A percentile compares a stretch with the other conserved stretches of the same genome.
phyloP scores from a whole-genome alignment of 2,113 vertebrate genomes.

The Arenaria interpres region DNA sequence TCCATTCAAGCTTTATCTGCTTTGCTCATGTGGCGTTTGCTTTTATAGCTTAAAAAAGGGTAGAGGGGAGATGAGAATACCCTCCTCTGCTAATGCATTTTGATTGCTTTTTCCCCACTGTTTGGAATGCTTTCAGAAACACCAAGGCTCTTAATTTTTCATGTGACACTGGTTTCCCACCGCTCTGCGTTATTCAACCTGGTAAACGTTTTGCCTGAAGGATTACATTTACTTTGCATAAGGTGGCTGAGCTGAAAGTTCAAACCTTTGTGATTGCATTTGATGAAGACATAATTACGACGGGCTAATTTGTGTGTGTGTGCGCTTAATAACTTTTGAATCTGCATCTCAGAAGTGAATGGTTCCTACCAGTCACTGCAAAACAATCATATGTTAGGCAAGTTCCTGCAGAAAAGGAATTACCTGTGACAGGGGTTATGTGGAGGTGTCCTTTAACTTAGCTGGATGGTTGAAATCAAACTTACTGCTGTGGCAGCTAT shows the following conservation, averaged over 20 bases:
- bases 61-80: neutral
- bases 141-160: slow-evolving; percentile 13
- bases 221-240: neutral
- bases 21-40: neutral
- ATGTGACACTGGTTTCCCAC: slow-evolving; percentile 19
- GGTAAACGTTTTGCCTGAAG: slow-evolving; percentile 7
- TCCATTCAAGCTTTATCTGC: slow-evolving; percentile 37
- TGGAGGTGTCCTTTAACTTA: neutral
- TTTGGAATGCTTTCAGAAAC: slow-evolving; percentile 30
- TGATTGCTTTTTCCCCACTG: neutral
- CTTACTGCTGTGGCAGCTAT: neutral
- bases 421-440: accelerated
- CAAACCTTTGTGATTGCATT: neutral
- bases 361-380: neutral
- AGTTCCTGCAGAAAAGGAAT: neutral
- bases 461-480: neutral
- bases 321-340: neutral
- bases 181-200: neutral
- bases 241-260: neutral
- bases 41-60: neutral
- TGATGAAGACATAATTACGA: slow-evolving; percentile 29
- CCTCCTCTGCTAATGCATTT: slow-evolving; percentile 7
- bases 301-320: neutral
- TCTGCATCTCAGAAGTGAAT: neutral
- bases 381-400: neutral